Evolutionary conservation across 2,888 invertebrate genomes (phyloP), one percentile per base, ranked within the genome.

Genomic region (Apamea crenata): DNA sequence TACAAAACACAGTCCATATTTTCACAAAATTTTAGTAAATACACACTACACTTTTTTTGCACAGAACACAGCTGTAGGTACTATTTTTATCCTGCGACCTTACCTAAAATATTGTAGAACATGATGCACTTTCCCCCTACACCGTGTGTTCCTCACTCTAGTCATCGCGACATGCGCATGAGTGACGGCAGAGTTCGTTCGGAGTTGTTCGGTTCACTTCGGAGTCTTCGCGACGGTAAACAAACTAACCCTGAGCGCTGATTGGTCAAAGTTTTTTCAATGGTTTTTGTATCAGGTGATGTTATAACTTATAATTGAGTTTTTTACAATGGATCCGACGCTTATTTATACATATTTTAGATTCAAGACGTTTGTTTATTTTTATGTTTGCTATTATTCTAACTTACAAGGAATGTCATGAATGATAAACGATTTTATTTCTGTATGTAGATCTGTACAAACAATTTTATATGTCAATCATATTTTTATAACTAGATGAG

Each of bases 61-160:
- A 63, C 56, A 56, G 32, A 67, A 44, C 56, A 77, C 78, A 61
- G 29, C 16, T 73, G n/a, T 50, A 53, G 21, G n/a, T 71, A 44
- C 10, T n/a, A 44, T 12, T 71, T 56, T 63, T 61, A n/a, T n/a
- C n/a, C n/a, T n/a, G n/a, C 29, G 7, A 73, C 82, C 82, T 93
- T 93, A 96, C 96, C 96, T 95, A 87, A 96, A 90, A 87, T 91
- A 95, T 82, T 94, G 93, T 72, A 95, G 87, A 73, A 95, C 84
- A 89, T 96, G 96, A 86, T 96, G 95, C 84, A 95, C 88, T 90
- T 95, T 96, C 61, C 96, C 95, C 84, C 90, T 93, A 89, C 96
- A 96, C 83, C 91, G 83, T 75, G 65, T 91, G 77, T 92, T 91
- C 85, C 88, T 92, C 81, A 87, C 88, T 88, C 91, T 90, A 70